Base-by-base conservation (phyloP, 2,888 invertebrate species). In the Dryadula phaetusa region DNA sequence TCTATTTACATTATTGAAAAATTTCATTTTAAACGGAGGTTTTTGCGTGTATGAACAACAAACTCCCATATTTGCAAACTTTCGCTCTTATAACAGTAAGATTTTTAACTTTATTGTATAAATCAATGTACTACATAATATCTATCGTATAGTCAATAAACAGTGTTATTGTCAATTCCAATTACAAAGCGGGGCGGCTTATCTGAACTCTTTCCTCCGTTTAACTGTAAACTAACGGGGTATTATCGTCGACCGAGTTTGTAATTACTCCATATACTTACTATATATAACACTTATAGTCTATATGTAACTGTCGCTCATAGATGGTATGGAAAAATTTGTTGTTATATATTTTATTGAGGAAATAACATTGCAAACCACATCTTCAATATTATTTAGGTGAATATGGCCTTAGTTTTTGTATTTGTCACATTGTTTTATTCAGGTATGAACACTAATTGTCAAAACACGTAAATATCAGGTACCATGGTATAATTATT, bases 191-290 rank as follows among this genome's bases (percentile, higher is more conserved):
- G 20, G 58, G 47, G 22, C 62, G 53, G 67, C 64, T 66, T 67
- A 70, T 73, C 70, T 62, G 47, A 62, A 46, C 44, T 34, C 61
- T 61, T 61, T 66, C 44, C 44, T 66, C 54, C 34, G 66, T 54
- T 66, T 66, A 54, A 66, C 66, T 47, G 66, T 63, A 47, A 58
- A 62, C 64, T 70, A 66, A 67, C 63, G 52, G 64, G 37, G 56
- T 68, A 66, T 65, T 64, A 68, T 69, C 61, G 34, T 56, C 66
- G 49, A 5, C 58, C 62, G 49, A 60, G 42, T 60, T 47, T 37
- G 32, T 62, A 40, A 56, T 47, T 62, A 66, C 56, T 34, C 18
- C 37, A 32, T 54, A 16, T 34, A 34, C 16, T 6, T 18, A 53
- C n/a, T 25, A 49, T 14, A 10, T 52, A n/a, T 52, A 16, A 22